Evolutionary conservation across 2,113 vertebrate species (phyloP).

Genomic region (Piprites chloris): DNA sequence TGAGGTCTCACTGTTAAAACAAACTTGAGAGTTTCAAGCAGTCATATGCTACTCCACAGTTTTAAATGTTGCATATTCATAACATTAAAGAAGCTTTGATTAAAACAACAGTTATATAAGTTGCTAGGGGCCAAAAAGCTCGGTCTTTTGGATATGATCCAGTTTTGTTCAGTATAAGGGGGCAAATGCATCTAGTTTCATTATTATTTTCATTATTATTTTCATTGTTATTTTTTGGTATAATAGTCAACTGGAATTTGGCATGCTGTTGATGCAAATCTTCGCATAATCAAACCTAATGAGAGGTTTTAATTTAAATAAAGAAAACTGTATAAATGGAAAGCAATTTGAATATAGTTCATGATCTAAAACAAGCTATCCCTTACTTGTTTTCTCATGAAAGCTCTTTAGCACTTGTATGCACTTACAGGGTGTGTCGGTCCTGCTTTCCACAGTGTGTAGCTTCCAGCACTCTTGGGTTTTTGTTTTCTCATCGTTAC

Average conservation of each 20-base stretch:
- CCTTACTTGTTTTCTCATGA: not conserved
- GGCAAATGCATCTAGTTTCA: not conserved
- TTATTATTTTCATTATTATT: not conserved
- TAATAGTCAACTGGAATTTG: not conserved
- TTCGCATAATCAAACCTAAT: not conserved
- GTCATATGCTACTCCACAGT: not conserved
- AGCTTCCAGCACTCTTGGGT: not conserved
- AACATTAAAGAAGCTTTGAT: not conserved
- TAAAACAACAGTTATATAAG: not conserved
- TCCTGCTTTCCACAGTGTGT: not conserved
- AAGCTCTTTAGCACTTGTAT: not conserved
- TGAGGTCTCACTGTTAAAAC: constrained; percentile 8
- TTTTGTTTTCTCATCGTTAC: not conserved
- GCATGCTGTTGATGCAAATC: not conserved
- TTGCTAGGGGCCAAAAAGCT: not conserved
- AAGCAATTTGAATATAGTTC: not conserved
- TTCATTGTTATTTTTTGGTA: not conserved
- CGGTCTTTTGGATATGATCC: not conserved
- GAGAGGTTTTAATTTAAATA: not conserved
- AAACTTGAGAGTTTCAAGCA: not conserved
- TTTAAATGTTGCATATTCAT: not conserved
- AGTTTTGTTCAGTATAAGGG: not conserved
- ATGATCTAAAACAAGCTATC: not conserved
- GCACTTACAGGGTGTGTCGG: not conserved
- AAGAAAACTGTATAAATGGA: not conserved